phyloP scores from a whole-genome alignment of 2,888 invertebrate genomes.

The Cephus rjabovi region DNA sequence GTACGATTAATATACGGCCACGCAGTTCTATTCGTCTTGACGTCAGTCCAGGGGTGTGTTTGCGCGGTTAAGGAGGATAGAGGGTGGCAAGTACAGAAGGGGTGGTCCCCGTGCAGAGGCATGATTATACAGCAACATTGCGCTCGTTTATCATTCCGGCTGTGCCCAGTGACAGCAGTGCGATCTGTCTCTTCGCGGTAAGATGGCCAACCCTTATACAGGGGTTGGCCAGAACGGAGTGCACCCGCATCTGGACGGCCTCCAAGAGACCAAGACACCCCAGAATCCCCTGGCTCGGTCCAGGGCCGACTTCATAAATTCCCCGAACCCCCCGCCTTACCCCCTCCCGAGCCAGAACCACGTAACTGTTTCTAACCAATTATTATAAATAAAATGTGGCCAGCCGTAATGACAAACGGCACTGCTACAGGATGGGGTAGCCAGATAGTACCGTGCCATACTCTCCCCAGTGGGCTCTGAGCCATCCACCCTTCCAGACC shows the following conservation, averaged over 20 bases:
- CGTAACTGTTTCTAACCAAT: constrained; percentile 63
- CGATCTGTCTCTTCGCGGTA: constrained; percentile 60
- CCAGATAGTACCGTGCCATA: constrained; percentile 22
- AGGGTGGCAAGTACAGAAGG: background rate
- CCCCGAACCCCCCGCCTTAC: constrained; percentile 35
- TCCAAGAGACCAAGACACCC: constrained; percentile 59
- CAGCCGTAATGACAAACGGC: constrained; percentile 60
- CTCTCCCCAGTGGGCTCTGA: constrained; percentile 51
- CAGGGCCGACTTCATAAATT: constrained; percentile 58
- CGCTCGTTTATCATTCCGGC: constrained; percentile 58
- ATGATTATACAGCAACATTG: constrained; percentile 60
- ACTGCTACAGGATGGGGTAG: constrained; percentile 18
- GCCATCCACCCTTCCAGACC: constrained; percentile 41
- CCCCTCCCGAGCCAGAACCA: constrained; percentile 47
- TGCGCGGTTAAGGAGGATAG: background rate
- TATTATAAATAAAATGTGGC: constrained; percentile 64
- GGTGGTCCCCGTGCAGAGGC: constrained; percentile 22
- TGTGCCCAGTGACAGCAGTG: constrained; percentile 49
- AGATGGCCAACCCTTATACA: constrained; percentile 58
- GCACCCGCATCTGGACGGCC: constrained; percentile 56
- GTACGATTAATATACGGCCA: background rate
- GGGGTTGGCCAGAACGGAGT: constrained; percentile 24
- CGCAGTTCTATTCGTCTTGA: background rate
- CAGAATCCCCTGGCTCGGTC: constrained; percentile 49
- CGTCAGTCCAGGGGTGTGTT: background rate